Conservation (phyloP, 2,113 vertebrate genomes). For the Sturnus vulgaris region DNA sequence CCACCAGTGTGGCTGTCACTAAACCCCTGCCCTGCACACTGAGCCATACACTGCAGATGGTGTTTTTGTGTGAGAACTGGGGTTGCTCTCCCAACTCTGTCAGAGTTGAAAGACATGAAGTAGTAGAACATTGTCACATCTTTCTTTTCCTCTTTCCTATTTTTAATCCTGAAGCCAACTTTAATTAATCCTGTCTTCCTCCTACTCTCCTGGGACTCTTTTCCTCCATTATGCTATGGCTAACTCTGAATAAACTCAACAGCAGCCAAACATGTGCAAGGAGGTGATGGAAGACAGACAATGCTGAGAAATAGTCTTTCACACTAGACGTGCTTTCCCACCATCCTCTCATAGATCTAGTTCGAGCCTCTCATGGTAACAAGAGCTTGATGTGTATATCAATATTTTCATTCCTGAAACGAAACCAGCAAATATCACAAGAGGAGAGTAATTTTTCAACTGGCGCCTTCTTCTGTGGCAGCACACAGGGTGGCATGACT, state of each 20-base stretch:
- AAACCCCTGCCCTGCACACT: not conserved
- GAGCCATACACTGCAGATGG: not conserved
- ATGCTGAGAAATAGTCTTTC: not conserved
- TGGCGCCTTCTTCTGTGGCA: slow-evolving; percentile 28
- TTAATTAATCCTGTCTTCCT: not conserved
- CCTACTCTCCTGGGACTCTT: not conserved
- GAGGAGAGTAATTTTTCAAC: slow-evolving; percentile 49
- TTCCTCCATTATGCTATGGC: not conserved
- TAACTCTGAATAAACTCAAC: not conserved
- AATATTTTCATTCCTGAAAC: slow-evolving; percentile 44
- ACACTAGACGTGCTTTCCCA: slow-evolving; percentile 3
- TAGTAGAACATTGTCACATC: fast-evolving
- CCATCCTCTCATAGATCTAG: not conserved
- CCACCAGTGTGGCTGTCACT: not conserved
- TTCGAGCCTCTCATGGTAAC: not conserved
- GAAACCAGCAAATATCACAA: slow-evolving; percentile 56
- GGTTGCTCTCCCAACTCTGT: not conserved
- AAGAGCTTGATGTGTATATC: slow-evolving; percentile 16
- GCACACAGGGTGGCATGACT: slow-evolving; percentile 26
- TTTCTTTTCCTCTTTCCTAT: not conserved
- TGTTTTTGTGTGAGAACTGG: not conserved
- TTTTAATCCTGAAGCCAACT: not conserved
- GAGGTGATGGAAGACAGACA: not conserved
- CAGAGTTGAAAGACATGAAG: not conserved
- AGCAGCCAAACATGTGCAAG: not conserved